Evolutionary conservation across 53 echinoderm and acorn worm species (phyloP), one percentile per base, ranked within the genome.

Genomic region (Patiria pectinifera): DNA sequence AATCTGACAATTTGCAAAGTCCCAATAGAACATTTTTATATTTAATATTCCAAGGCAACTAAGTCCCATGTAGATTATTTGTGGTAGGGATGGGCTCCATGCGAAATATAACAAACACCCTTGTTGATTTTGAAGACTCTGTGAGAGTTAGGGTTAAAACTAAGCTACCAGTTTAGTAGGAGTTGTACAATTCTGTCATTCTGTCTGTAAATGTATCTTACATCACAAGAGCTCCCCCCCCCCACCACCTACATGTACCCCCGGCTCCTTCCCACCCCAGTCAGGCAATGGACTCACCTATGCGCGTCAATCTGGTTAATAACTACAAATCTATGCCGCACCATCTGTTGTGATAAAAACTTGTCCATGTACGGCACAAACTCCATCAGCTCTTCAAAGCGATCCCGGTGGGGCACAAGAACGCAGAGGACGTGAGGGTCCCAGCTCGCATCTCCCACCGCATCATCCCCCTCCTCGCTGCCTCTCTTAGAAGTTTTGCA

Each of bases 301-400:
- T 95, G 94, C 35, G 75, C 81, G 75, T 99, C 99, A 74, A 99
- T 97, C 87, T 99, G 99, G 71, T 99, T 99, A 5, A 99, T 93
- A 24, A 99, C 87, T 84, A 94, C 93, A 82, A 99, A 89, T 18
- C 91, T 91, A 91, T 99, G 99, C 10, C 96, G 91, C n/a, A 99
- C 91, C 81, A 82, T 91, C 95, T 99, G 99, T 91, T 94, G 94
- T 4, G 92, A 87, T 15, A 99, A 91, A 94, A 91, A 99, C 46
- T 95, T 97, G 76, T 97, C 96, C 97, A 99, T 96, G 87, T 94
- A 99, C 2, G 99, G 99, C 26, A 97, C 94, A 93, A 99, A 99
- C 86, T 99, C 97, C 95, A 99, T 95, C 25, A 99, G 87, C 87
- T 99, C 99, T 66, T 99, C 99, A 97, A 99, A 97, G 48, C 99